phyloP scores from a whole-genome alignment of 1,140 invertebrate species.

The Charaxes varanes region DNA sequence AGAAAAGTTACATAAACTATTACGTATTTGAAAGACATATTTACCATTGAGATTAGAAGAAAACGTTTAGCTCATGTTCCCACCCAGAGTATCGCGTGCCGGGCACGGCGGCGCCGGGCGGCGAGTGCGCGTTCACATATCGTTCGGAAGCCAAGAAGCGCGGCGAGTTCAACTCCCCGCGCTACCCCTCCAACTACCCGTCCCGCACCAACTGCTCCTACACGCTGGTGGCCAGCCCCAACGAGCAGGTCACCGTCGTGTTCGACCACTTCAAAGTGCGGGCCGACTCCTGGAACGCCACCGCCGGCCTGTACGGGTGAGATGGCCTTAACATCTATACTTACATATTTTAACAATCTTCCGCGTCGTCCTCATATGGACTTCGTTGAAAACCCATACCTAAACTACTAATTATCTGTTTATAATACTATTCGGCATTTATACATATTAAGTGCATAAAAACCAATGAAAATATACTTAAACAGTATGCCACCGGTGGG shows the following conservation, averaged over 20 bases:
- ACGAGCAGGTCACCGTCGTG: constrained; percentile 93
- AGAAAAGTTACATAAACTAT: too few relatives aligned
- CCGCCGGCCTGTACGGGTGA: constrained; percentile 78
- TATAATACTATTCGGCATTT: too few relatives aligned
- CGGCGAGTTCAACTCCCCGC: constrained; percentile 95
- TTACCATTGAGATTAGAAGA: too few relatives aligned
- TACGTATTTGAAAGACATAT: too few relatives aligned
- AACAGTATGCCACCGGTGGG: too few relatives aligned
- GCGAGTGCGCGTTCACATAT: constrained; percentile 93
- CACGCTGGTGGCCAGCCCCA: constrained; percentile 87
- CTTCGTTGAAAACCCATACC: too few relatives aligned
- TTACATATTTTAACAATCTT: too few relatives aligned
- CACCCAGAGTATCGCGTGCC: constrained; percentile 91
- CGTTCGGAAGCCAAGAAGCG: constrained; percentile 87
- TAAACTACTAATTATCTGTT: too few relatives aligned
- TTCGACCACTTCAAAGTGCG: constrained; percentile 95
- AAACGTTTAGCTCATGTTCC: not conserved
- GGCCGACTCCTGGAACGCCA: constrained; percentile 73
- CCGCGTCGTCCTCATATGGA: too few relatives aligned
- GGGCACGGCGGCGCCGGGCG: constrained; percentile 93
- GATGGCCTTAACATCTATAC: too few relatives aligned
- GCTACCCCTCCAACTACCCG: constrained; percentile 96
- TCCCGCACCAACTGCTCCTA: constrained; percentile 95
- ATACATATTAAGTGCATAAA: too few relatives aligned
- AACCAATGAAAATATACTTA: too few relatives aligned